Evolutionary conservation across 2,888 invertebrate species (phyloP).

Genomic region (Athripsodes cinereus): DNA sequence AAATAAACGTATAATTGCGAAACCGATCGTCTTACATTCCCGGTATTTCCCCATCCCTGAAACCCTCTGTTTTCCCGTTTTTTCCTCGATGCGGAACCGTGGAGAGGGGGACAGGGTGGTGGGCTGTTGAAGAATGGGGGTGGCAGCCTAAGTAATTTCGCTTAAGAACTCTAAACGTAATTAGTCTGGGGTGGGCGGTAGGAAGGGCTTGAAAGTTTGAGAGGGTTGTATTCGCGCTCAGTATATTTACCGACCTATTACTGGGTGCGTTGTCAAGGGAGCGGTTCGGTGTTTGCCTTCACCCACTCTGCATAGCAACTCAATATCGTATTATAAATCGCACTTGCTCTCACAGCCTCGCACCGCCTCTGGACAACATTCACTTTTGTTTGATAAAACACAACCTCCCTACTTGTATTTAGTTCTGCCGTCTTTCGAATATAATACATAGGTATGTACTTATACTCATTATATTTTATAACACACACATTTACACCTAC

Average conservation of each 20-base stretch:
- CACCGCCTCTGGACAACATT: conserved; percentile 18
- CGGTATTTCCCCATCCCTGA: conserved; percentile 25
- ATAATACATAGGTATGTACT: too few species aligned
- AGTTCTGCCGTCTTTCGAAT: too few species aligned
- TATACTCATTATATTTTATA: too few species aligned
- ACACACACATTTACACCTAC: too few species aligned
- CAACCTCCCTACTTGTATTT: background rate
- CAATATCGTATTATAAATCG: background rate
- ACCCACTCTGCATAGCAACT: background rate
- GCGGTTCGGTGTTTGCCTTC: conserved; percentile 16
- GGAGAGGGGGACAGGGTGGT: conserved; percentile 38
- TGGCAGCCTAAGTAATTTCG: conserved; percentile 60
- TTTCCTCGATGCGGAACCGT: conserved; percentile 33
- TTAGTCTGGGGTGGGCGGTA: conserved; percentile 60
- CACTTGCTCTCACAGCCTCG: conserved; percentile 8
- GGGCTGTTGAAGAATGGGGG: conserved; percentile 18
- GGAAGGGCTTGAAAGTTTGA: conserved; percentile 57
- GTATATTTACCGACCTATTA: conserved; percentile 28
- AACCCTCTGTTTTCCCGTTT: conserved; percentile 40
- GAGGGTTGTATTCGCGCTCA: conserved; percentile 48
- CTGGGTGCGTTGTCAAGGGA: conserved; percentile 25
- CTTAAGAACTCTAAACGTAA: conserved; percentile 65
- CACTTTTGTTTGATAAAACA: conserved; percentile 22
- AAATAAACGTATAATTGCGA: conserved; percentile 28
- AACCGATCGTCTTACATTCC: conserved; percentile 28